These are phyloP conservation scores for Nomia melanderi DNA, from an alignment of 1,140 invertebrate species.

Conservation along the genomic window DNA sequence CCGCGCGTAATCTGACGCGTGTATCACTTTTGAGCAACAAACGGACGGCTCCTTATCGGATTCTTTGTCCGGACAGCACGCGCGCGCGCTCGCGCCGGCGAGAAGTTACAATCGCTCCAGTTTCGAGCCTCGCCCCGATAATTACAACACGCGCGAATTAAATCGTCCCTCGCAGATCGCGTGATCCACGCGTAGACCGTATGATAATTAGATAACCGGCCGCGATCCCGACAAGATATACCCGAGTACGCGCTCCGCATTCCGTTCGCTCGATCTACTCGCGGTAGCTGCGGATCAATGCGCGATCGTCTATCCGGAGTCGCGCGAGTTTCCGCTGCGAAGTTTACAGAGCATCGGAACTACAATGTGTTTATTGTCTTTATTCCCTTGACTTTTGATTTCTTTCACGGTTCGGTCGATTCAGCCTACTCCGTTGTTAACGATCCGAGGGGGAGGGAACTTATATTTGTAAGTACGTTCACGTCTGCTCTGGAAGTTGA, in stretches of 20 bases:
- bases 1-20: constrained; percentile 35
- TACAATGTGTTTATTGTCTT: too few relatives aligned
- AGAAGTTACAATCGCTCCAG: constrained; percentile 16
- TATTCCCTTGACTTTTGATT: too few relatives aligned
- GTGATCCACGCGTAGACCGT: constrained; percentile 7
- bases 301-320: too few relatives aligned
- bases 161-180: constrained; percentile 19
- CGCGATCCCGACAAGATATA: neutral
- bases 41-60: constrained; percentile 12
- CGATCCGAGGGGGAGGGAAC: too few relatives aligned
- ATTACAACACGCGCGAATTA: constrained; percentile 23
- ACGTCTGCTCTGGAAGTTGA: too few relatives aligned
- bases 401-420: too few relatives aligned
- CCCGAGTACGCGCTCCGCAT: neutral
- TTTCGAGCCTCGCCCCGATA: constrained; percentile 16
- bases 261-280: neutral
- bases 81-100: neutral
- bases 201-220: constrained; percentile 38
- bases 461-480: too few relatives aligned
- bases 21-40: constrained; percentile 37
- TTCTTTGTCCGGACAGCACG: neutral
- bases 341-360: too few relatives aligned
- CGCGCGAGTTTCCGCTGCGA: too few relatives aligned
- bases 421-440: too few relatives aligned
- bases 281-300: too few relatives aligned